Base-by-base conservation (phyloP, 2,113 vertebrate genomes). In the Rhinopomastus cyanomelas region DNA sequence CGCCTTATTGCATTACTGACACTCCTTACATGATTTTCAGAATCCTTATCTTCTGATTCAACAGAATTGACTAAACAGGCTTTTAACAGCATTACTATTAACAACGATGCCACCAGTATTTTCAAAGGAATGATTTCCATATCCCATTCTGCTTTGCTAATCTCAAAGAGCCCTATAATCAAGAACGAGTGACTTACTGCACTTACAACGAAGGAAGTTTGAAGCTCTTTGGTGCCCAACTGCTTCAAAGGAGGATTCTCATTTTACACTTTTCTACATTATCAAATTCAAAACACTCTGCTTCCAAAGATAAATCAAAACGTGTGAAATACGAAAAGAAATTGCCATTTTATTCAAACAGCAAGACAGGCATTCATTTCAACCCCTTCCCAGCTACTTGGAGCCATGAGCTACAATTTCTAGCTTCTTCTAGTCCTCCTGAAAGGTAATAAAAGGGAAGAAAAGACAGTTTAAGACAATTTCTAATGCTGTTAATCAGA, bases 221-320 rank as follows among this genome's bases (percentile, higher is more conserved):
- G 82, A 92, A 91, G 60, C 69, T 74, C 42, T 57, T 95, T 2
- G 1, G 26, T 57, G 57, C 52, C n/a, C 48, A 88, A 51, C 19
- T 65, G 44, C 59, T 83, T 49, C 60, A 75, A 91, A 83, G 44
- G n/a, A 93, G 20, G 25, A 52, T 86, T 87, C 72, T 92, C 51
- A n/a, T 78, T 88, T 80, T 83, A 34, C 10, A 55, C 84, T 86
- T 85, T 92, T 67, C 68, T 56, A 81, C 5, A 75, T 32, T 74
- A 74, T 49, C 8, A 20, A 42, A 80, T 93, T 89, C 56, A 91
- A 90, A 95, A 60, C 83, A 81, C 42, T 92, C 69, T 76, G 44
- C 55, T 96, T 94, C 93, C 82, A 80, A 95, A 95, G 46, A 96
- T 95, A 93, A 21, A 81, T 76, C 53, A 87, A 91, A 90, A 72